phyloP scores from a whole-genome alignment of 2,888 invertebrate genomes.

The Onthophagus sagittarius region DNA sequence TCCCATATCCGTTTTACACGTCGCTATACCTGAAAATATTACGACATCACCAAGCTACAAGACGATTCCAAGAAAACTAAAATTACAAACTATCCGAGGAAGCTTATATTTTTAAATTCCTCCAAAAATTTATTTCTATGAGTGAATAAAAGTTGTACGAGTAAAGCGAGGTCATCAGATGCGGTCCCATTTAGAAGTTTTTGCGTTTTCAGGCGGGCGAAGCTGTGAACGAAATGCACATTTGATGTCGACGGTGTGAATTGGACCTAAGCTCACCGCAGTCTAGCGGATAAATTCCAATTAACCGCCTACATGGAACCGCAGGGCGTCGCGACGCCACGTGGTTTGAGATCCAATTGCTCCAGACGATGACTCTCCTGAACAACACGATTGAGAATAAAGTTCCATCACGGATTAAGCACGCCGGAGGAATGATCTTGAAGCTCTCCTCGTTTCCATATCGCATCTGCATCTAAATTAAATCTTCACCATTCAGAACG shows the following conservation, averaged over 20 bases:
- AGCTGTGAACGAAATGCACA: background rate
- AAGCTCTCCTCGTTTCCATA: constrained; percentile 19
- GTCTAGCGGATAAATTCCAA: constrained; percentile 12
- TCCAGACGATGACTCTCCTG: background rate
- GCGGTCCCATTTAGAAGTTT: background rate
- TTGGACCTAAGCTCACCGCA: background rate
- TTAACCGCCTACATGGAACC: constrained; percentile 7
- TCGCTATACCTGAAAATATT: background rate
- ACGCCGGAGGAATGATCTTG: constrained; percentile 14
- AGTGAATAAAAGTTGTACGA: too few relatives aligned
- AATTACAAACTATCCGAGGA: background rate
- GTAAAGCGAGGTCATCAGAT: background rate
- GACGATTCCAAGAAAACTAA: background rate
- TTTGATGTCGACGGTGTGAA: constrained; percentile 1
- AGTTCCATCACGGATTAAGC: constrained; percentile 22
- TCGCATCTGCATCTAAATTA: constrained; percentile 29
- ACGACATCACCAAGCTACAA: background rate
- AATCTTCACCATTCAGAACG: background rate
- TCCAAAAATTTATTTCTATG: too few relatives aligned
- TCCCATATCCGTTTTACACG: background rate
- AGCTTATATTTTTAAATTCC: too few relatives aligned
- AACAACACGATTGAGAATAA: constrained; percentile 23
- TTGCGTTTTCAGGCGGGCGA: background rate
- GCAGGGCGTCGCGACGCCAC: constrained; percentile 1
- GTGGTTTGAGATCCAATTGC: background rate